Conservation (phyloP, 1,140 invertebrate genomes). For the Ips typographus region DNA sequence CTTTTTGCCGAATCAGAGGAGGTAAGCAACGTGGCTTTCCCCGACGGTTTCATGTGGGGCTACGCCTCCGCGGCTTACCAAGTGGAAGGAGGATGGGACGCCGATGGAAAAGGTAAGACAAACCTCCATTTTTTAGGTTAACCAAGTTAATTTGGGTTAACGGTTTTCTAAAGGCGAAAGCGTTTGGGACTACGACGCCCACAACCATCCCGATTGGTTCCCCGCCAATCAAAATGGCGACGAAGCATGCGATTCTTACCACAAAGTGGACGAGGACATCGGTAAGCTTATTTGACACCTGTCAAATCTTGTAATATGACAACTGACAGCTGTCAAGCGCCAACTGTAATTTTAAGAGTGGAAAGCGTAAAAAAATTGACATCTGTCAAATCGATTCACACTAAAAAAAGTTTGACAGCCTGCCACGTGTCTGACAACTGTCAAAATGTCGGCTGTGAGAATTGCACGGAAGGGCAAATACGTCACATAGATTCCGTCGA, state of each 20-base stretch:
- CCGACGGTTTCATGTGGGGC: conserved; percentile 58
- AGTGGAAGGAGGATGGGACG: conserved; percentile 61
- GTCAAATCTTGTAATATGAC: no score
- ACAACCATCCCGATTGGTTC: conserved; percentile 52
- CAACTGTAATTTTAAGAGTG: no score
- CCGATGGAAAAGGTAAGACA: conserved; percentile 51
- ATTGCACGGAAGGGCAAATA: no score
- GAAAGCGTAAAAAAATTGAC: no score
- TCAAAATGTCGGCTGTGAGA: no score
- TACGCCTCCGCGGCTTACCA: conserved; percentile 59
- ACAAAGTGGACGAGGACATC: conserved; percentile 53
- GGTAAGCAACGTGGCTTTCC: conserved; percentile 48
- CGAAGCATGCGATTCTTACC: conserved; percentile 60
- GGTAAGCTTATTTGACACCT: no score
- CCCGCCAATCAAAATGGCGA: conserved; percentile 58
- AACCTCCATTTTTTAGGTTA: not conserved
- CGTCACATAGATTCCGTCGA: no score
- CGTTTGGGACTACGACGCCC: conserved; percentile 61
- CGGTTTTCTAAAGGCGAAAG: conserved; percentile 38
- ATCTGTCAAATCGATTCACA: no score
- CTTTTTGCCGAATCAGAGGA: conserved; percentile 12
- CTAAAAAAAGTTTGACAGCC: no score
- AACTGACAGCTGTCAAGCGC: no score
- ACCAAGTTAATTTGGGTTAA: not conserved
- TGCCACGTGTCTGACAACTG: no score